Percentiles rank a stretch among this genome's conserved stretches.
Evolutionary conservation across 2,888 invertebrate genomes (phyloP).

Genomic region (Oligia fasciuncula): DNA sequence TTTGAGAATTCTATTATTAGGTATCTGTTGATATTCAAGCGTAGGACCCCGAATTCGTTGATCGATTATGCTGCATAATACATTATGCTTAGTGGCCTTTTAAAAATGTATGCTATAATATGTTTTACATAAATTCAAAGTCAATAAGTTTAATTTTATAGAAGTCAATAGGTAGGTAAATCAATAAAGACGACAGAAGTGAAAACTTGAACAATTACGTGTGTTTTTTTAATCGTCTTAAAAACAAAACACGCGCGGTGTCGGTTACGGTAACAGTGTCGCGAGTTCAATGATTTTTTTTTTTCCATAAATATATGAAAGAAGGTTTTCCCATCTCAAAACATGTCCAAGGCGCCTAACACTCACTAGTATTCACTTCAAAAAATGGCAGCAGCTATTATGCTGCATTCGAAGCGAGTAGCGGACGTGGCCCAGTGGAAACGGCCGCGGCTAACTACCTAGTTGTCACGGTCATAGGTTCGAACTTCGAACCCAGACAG

Average conservation of each 20-base stretch:
- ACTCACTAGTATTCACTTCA: too few species aligned
- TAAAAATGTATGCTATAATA: neutral
- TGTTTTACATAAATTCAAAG: conserved; percentile 36
- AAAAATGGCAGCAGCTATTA: too few species aligned
- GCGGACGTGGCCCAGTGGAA: neutral
- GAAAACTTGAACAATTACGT: too few species aligned
- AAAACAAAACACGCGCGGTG: too few species aligned
- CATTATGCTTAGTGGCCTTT: conserved; percentile 2
- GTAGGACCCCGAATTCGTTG: conserved; percentile 11
- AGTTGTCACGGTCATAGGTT: neutral
- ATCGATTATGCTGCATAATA: conserved; percentile 8
- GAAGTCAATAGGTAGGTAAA: neutral
- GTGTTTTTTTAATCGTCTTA: too few species aligned
- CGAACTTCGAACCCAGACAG: neutral
- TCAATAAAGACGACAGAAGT: too few species aligned
- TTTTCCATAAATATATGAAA: too few species aligned
- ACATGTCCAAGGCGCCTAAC: too few species aligned
- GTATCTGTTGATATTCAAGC: conserved; percentile 4
- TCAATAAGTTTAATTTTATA: neutral
- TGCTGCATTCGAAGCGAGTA: neutral
- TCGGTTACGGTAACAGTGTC: too few species aligned
- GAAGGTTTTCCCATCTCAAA: too few species aligned
- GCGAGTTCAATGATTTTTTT: too few species aligned
- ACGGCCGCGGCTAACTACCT: too few species aligned
- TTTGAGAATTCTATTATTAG: conserved; percentile 45